Conservation (phyloP, 2,113 vertebrate species). For the Benitochromis conjunctus region DNA sequence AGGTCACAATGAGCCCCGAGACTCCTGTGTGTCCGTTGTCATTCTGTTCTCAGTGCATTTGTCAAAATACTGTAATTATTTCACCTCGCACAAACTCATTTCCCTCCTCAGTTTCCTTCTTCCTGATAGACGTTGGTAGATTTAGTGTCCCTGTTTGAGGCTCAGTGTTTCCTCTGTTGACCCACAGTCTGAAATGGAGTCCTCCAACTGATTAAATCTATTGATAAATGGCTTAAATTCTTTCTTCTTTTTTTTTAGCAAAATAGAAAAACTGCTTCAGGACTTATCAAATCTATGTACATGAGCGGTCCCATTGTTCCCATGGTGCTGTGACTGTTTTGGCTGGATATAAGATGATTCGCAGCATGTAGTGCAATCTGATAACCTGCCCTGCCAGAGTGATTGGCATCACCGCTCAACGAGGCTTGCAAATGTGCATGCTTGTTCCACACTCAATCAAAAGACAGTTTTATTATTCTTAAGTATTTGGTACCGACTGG, state of each 20-base stretch:
- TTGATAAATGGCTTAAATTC: not conserved
- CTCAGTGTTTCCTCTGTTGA: conserved; percentile 18
- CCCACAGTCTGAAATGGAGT: conserved; percentile 18
- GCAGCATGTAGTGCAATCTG: conserved; percentile 1
- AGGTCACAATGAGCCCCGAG: not conserved
- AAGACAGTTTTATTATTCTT: conserved; percentile 18
- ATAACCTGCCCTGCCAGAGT: conserved; percentile 1
- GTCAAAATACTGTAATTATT: conserved; percentile 44
- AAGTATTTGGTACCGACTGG: not conserved
- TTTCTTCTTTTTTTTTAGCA: not conserved
- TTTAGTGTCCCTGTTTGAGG: conserved; percentile 27
- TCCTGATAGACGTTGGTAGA: conserved; percentile 18
- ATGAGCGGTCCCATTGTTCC: not conserved
- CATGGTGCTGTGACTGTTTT: not conserved
- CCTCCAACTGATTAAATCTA: not conserved
- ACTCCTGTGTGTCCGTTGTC: conserved; percentile 12
- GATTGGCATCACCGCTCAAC: not conserved
- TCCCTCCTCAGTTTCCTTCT: not conserved
- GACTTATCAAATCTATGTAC: not conserved
- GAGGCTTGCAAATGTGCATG: not conserved
- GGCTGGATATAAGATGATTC: not conserved
- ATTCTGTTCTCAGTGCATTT: conserved; percentile 35
- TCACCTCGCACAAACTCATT: not conserved
- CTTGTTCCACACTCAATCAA: conserved; percentile 15
- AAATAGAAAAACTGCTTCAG: not conserved